These are phyloP conservation scores for Spialia ferax DNA, from an alignment of 2,888 invertebrate species.

Conservation along the genomic window DNA sequence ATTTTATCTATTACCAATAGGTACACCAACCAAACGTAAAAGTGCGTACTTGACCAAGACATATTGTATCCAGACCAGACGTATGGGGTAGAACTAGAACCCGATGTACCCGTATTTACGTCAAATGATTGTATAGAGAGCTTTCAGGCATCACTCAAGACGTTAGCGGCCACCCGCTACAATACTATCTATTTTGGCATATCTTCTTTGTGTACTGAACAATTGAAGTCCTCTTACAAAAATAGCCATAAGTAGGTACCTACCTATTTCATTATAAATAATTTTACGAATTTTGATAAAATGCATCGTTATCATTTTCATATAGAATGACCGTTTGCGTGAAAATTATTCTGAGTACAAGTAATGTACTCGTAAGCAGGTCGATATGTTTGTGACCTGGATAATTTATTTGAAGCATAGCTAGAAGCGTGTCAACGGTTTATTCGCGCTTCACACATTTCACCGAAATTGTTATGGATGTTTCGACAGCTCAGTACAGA, in stretches of 20 bases:
- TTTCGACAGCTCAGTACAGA: constrained; percentile 18
- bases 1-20: no score
- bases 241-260: not conserved
- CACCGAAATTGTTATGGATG: constrained; percentile 16
- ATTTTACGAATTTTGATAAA: no score
- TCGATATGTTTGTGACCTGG: constrained; percentile 25
- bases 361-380: constrained; percentile 17
- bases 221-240: not conserved
- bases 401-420: constrained; percentile 26
- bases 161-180: not conserved
- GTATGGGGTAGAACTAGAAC: no score
- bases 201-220: not conserved
- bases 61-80: no score
- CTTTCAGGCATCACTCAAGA: not conserved
- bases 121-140: no score
- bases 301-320: not conserved
- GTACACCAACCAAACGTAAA: no score
- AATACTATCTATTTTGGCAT: not conserved
- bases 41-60: no score
- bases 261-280: no score
- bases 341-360: constrained; percentile 29
- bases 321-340: constrained; percentile 12
- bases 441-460: constrained; percentile 9
- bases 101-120: no score
- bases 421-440: constrained; percentile 31